These are phyloP conservation scores for Cinclus cinclus DNA, from an alignment of 2,113 vertebrate genomes.

Conservation along the genomic window DNA sequence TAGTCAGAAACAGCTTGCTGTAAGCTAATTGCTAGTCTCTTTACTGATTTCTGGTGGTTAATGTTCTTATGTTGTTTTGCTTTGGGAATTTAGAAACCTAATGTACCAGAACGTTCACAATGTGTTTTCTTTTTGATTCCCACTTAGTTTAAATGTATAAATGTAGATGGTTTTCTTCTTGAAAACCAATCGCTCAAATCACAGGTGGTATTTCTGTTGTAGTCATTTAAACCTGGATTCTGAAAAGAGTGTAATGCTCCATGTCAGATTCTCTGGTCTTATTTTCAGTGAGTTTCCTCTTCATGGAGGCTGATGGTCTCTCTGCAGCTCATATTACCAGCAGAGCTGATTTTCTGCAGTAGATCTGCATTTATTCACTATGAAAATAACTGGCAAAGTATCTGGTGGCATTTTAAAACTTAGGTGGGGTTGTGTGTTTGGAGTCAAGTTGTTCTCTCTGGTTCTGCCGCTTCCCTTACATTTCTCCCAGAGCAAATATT, in stretches of 20 bases:
- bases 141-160: neutral
- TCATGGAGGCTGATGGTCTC: neutral
- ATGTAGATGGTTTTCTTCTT: neutral
- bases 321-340: neutral
- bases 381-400: neutral
- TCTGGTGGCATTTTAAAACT: neutral
- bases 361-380: neutral
- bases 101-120: conserved; percentile 27
- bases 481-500: neutral
- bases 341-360: neutral
- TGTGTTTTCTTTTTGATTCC: conserved; percentile 24
- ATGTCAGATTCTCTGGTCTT: neutral
- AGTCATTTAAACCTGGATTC: neutral
- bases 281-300: neutral
- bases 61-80: conserved; percentile 40
- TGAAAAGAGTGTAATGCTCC: neutral
- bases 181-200: neutral
- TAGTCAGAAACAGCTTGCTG: conserved; percentile 44
- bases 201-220: neutral
- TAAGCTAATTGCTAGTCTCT: conserved; percentile 43
- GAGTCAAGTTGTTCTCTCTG: neutral
- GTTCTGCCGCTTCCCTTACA: neutral
- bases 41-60: conserved; percentile 31
- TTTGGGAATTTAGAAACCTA: conserved; percentile 39
- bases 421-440: neutral